Base-by-base conservation (phyloP, 1,140 invertebrate genomes). In the Scaptomyza montana region DNA sequence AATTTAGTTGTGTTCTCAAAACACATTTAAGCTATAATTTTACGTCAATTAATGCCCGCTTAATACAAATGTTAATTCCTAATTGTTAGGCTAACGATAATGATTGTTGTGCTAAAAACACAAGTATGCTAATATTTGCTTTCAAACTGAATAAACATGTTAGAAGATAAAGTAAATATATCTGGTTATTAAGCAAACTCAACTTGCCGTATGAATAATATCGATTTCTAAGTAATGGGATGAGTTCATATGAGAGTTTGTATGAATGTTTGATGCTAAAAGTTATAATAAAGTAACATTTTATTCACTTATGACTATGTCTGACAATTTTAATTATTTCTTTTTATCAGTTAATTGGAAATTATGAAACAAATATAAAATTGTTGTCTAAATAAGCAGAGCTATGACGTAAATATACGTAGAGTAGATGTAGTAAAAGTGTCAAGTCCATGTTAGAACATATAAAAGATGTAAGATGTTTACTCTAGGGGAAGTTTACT, bases 101-200 rank as follows among this genome's bases (percentile, higher is more conserved):
- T 19, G 30, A 10, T 19, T 57, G 12, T 28, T 49, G 30, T 39
- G 36, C 41, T 46, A 46, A 12, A 39, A 33, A 55, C 39, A 28
- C 62, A 30, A 49, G 19, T 41, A 47, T 43, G 47, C 25, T 45
- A 60, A 51, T 53, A 45, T 25, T 51, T 43, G 9, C 36, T 50
- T 49, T 45, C 30, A 49, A 30, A n/a, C 30, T 49, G 59, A 49
- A 61, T 49, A 61, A 61, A 47, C 59, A 61, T 51, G 65, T 47
- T 47, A 47, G 19, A 13, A 47, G 56, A 45, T 67, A 28, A 43
- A 50, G 51, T 50, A 59, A 12, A 39, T n/a, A 13, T 6, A n/a
- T 60, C 45, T 10, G 28, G 36, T 59, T 43, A 66, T 51, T n/a
- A 21, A 45, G 21, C 25, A 10, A 56, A 64, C 21, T 43, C 9